Base-by-base conservation (phyloP, 1,140 invertebrate species). In the Daktulosphaira vitifoliae region DNA sequence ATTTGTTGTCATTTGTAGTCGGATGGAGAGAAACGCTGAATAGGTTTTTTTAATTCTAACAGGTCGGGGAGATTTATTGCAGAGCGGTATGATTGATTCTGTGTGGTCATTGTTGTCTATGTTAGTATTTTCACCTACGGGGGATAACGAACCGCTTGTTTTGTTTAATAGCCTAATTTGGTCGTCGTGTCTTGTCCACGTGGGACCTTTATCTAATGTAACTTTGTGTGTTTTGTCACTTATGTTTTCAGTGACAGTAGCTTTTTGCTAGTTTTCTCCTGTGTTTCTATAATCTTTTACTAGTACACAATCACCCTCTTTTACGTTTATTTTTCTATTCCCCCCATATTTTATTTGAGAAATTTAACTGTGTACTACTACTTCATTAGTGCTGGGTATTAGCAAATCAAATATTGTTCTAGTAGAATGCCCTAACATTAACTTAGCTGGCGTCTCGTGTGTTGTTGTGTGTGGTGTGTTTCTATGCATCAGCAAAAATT, bases 401-500 rank as follows among this genome's bases (percentile, higher is more conserved):
- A 53, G 16, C 25, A 3, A n/a, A 53, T 33, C 51, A 33, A 53
- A 53, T 18, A 13, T 38, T 18, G 18, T 39, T 18, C 25, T 16
- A 11, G 29, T 54, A n/a, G 2, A 25, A 1, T 9, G 20, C 39
- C 62, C n/a, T n/a, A 69, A 48, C 13, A 69, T 65, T n/a, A 69
- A 18, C 29, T 62, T 23, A 18, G 66, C 66, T 16, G 66, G 52
- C 18, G 33, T 49, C 33, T 65, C 16, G 13, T n/a, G 38, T 13
- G 38, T 65, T 22, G 51, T 52, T n/a, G 53, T 20, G 25, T 66
- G 53, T 23, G 67, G 67, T 13, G 67, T 64, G 20, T 51, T 50
- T 13, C 70, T 46, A 52, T 71, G 67, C 11, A 49, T 38, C 15
- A 69, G 44, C 46, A 70, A 46, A 44, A 71, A 69, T 29, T 25